These are phyloP conservation scores for Periophthalmus magnuspinnatus DNA, from an alignment of 2,797 vertebrate genomes.

Conservation along the genomic window DNA sequence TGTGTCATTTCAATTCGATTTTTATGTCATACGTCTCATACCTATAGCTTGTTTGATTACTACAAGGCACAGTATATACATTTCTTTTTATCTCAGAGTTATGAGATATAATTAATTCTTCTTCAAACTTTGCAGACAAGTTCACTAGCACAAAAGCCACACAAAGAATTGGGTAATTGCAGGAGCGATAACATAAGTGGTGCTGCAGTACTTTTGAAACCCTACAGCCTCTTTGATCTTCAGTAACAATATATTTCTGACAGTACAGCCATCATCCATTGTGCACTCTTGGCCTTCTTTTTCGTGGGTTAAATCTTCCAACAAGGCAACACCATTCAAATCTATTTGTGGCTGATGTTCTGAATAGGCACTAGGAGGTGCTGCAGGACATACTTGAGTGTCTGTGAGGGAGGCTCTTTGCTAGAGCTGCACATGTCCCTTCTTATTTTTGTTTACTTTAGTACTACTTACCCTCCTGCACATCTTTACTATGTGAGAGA, in stretches of 20 bases:
- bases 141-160: not conserved
- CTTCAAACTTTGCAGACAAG: too few species aligned
- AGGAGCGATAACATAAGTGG: not conserved
- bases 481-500: not conserved
- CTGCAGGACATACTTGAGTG: slow-evolving; percentile 21
- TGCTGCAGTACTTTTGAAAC: not conserved
- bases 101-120: not conserved
- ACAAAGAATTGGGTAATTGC: not conserved
- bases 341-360: slow-evolving; percentile 1
- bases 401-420: not conserved
- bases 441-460: slow-evolving; percentile 18
- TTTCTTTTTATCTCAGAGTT: not conserved
- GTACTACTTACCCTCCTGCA: not conserved
- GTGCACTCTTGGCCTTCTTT: not conserved
- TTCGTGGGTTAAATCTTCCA: not conserved
- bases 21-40: too few species aligned
- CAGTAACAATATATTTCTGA: not conserved
- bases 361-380: slow-evolving; percentile 35
- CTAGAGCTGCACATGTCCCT: not conserved
- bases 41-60: not conserved
- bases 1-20: too few species aligned
- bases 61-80: not conserved
- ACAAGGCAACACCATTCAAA: not conserved
- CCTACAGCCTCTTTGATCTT: not conserved
- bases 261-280: slow-evolving; percentile 1